These are phyloP conservation scores for Sprattus sprattus DNA, from an alignment of 2,113 vertebrate species.

Conservation along the genomic window DNA sequence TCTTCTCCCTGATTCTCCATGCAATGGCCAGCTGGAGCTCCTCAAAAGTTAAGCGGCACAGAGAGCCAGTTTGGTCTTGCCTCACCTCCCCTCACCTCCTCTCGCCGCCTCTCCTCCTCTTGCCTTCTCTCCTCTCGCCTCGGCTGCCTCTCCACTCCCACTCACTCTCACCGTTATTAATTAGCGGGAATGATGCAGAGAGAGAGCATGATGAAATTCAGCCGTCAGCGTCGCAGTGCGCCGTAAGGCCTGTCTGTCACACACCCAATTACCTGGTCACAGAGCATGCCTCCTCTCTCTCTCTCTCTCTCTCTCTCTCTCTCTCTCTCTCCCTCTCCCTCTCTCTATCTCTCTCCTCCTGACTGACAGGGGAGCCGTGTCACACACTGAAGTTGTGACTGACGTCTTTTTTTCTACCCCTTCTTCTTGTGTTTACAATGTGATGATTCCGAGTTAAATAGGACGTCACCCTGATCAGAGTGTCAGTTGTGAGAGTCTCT, in stretches of 20 bases:
- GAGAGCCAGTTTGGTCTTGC: neutral
- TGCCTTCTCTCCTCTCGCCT: neutral
- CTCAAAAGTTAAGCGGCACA: neutral
- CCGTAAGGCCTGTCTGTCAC: slow-evolving; percentile 20
- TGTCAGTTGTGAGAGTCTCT: neutral
- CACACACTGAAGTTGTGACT: neutral
- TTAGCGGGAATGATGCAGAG: slow-evolving; percentile 9
- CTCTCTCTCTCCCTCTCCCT: neutral
- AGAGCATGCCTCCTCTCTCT: neutral
- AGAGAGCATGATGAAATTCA: slow-evolving; percentile 17
- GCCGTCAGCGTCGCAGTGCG: neutral
- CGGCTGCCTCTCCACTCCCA: neutral
- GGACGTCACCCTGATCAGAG: neutral
- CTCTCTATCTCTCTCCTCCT: neutral
- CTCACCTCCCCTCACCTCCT: neutral
- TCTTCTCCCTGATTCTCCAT: neutral
- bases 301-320: neutral
- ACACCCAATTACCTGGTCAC: slow-evolving; percentile 19
- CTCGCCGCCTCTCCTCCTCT: neutral
- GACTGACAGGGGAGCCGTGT: neutral
- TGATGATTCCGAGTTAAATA: neutral
- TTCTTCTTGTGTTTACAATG: neutral
- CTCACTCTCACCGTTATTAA: neutral
- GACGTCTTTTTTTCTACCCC: neutral
- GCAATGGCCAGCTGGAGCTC: neutral